Percentiles rank a stretch among this genome's conserved stretches.
Evolutionary conservation across 2,797 vertebrate genomes (phyloP).

Genomic region (Petrocephalus sullivani): DNA sequence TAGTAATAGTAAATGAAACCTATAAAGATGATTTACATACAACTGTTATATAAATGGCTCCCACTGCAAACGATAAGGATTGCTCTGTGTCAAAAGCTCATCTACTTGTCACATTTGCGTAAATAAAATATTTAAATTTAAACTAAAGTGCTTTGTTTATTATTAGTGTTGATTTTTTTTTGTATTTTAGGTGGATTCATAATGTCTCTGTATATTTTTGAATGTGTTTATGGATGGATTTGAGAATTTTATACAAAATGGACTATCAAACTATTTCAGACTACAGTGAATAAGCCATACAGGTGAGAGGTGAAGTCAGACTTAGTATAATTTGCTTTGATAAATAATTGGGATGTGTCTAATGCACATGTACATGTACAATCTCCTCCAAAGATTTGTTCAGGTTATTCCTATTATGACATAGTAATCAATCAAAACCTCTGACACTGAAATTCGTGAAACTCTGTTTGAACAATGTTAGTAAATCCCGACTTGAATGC

Average conservation of each 20-base stretch:
- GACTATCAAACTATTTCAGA: neutral
- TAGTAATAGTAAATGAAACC: neutral
- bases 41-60: neutral
- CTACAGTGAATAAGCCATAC: neutral
- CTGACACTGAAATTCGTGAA: neutral
- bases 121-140: neutral
- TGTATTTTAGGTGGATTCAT: too few relatives aligned
- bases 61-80: neutral
- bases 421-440: slow-evolving; percentile 1
- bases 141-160: neutral
- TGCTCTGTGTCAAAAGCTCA: neutral
- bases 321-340: neutral
- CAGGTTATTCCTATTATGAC: slow-evolving; percentile 8
- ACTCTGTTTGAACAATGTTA: neutral
- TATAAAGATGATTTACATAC: neutral
- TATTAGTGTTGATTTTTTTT: too few relatives aligned
- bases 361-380: neutral
- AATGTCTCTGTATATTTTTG: too few relatives aligned
- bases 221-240: too few relatives aligned
- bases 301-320: neutral
- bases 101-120: neutral
- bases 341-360: neutral
- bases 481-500: neutral
- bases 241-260: neutral
- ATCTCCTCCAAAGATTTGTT: neutral